Evolutionary conservation across 2,888 invertebrate genomes (phyloP), one percentile per base, ranked within the genome.

Genomic region (Eurytoma californica): DNA sequence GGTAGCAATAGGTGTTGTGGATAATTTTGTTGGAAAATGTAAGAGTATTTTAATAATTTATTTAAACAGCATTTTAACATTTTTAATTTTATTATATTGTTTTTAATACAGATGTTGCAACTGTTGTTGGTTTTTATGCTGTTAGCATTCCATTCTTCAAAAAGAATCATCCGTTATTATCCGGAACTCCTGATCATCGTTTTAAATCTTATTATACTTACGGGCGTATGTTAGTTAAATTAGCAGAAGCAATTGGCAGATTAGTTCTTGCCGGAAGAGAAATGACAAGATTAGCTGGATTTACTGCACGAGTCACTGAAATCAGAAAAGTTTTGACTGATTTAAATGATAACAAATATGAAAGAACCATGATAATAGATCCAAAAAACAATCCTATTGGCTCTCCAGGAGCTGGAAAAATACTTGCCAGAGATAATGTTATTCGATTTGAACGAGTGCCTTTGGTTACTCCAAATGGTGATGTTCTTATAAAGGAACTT

Each of bases 21-120:
- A 99, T 91, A 99, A 98, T 91, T 95, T 99, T 82, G 93, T 99
- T 75, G 98, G 97, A 61, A 98, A 98, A 93, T 99, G 97, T 97
- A 91, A 92, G 93, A 91, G 79, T 9, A 53, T 51, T 53, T 80
- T 58, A 66, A 39, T 18, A 20, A 12, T 61, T 14, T 57, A n/a
- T 66, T 65, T 28, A 18, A 20, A 20, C 30, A 49, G 24, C 49
- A 49, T 39, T 75, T 55, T 66, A 53, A 47, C 3, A 30, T n/a
- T 63, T 12, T 14, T 3, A 28, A n/a, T 24, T 67, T 30, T 0
- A 3, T 39, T 16, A 24, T 47, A 12, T 3, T 47, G 75, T 30
- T 83, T 82, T 82, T 60, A 58, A 90, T 91, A 9, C 91, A 97
- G 97, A 99, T 91, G 91, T 97, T 82, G 98, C 98, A 0, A 97